Base-by-base conservation (phyloP, 2,797 vertebrate species). In the Pempheris klunzingeri region DNA sequence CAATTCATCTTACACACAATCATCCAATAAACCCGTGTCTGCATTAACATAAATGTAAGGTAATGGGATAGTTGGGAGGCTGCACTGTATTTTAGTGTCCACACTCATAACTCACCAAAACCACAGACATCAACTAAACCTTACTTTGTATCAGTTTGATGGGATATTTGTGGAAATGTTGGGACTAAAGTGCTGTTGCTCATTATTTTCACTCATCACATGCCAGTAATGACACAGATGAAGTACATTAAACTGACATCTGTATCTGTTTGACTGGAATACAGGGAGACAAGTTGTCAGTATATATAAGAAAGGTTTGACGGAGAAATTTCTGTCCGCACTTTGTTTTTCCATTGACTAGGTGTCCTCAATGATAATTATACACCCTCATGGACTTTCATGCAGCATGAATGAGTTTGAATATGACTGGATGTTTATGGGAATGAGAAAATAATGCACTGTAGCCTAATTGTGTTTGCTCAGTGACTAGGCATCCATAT, bases 401-500 rank as follows among this genome's bases (percentile, higher is more conserved):
- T 62, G 58, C 30, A 62, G 46, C 65, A 62, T 64, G 52, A 67
- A 41, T 66, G 57, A 69, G 63, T 44, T 49, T 63, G 71, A 77
- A 67, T 68, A 67, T 77, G 60, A 47, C 52, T 71, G 67, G 18
- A 52, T 82, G 68, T 83, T 87, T 83, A 81, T 74, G 47, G 73
- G 68, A 81, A 85, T 74, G 67, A 78, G 58, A 73, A 41, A 77
- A 80, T 63, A 72, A 85, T 74, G 71, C 52, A 41, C 20, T 46
- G 49, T 41, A 67, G 62, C 38, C 72, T 55, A 54, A 72, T 58
- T 55, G 67, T 74, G 84, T 90, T 87, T 87, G 70, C 76, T 72
- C 59, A 78, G 43, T 87, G 76, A 82, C 84, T 87, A 85, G 55
- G 64, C 54, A 74, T 86, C 81, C 66, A 73, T 69, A 84, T 85